Conservation (phyloP, 2,797 vertebrate species). For the Schizopygopsis pylzovi region DNA sequence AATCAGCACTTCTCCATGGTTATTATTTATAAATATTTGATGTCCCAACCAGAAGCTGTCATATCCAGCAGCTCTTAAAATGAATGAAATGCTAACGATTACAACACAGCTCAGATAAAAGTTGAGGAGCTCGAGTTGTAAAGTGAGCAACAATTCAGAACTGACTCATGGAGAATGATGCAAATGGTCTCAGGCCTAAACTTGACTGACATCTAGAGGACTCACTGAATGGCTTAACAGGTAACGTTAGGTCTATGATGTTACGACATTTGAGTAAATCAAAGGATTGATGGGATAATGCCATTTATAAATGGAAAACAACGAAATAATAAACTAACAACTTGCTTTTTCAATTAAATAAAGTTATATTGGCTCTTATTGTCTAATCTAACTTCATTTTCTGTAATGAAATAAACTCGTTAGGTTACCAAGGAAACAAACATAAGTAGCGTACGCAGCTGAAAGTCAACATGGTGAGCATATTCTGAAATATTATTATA, state of each 20-base stretch:
- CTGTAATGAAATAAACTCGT: neutral
- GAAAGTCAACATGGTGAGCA: neutral
- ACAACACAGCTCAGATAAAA: constrained; percentile 62
- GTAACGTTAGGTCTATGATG: neutral
- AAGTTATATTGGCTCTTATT: neutral
- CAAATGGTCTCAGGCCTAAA: neutral
- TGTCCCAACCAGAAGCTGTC: constrained; percentile 76
- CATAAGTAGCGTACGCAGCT: neutral
- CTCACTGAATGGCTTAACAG: neutral
- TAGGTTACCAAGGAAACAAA: neutral
- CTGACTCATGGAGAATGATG: neutral
- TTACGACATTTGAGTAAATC: neutral
- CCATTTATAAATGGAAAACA: neutral
- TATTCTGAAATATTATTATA: neutral
- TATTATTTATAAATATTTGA: constrained; percentile 90
- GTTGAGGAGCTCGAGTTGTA: neutral
- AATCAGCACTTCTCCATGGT: constrained; percentile 86
- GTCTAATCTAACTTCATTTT: neutral
- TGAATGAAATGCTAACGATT: constrained; percentile 68
- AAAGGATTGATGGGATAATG: neutral
- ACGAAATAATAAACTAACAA: neutral
- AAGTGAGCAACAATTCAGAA: constrained; percentile 15
- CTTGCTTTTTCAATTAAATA: neutral
- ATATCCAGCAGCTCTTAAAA: constrained; percentile 73
- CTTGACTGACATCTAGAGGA: neutral